Conservation (phyloP, 2,113 vertebrate species). For the Psilopsiagon aurifrons region DNA sequence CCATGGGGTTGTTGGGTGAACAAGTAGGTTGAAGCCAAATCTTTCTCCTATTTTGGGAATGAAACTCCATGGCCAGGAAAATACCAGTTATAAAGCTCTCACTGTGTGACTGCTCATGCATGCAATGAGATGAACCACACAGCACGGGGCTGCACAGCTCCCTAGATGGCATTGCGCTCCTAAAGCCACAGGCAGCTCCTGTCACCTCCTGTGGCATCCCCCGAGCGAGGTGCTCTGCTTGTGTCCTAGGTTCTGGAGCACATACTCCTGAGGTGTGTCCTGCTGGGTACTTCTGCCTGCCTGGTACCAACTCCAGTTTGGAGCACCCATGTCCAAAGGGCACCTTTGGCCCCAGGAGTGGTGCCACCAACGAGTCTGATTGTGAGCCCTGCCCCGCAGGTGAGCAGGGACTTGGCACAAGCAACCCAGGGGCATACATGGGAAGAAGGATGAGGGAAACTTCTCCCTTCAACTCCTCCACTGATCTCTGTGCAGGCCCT, state of each 20-base stretch:
- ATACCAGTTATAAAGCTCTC: neutral
- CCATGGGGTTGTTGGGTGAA: neutral
- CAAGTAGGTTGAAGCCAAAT: neutral
- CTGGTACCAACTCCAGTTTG: constrained; percentile 72
- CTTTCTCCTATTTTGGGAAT: neutral
- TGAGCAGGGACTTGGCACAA: constrained; percentile 16
- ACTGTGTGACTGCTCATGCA: neutral
- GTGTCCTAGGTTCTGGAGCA: constrained; percentile 64
- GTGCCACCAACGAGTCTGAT: constrained; percentile 70
- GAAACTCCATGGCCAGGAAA: neutral
- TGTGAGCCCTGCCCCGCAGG: constrained; percentile 87
- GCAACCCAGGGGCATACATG: neutral
- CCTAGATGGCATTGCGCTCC: neutral
- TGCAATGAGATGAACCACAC: neutral
- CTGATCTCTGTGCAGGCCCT: neutral
- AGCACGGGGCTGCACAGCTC: neutral
- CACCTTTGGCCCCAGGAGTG: constrained; percentile 77
- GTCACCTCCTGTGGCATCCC: neutral
- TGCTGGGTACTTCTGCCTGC: constrained; percentile 82
- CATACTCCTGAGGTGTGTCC: constrained; percentile 73
- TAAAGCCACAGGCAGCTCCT: neutral
- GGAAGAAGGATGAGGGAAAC: neutral
- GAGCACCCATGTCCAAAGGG: constrained; percentile 84
- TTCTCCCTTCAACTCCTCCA: neutral
- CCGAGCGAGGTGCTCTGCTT: neutral